Base-by-base conservation (phyloP, 2,113 vertebrate genomes). In the Morone saxatilis region DNA sequence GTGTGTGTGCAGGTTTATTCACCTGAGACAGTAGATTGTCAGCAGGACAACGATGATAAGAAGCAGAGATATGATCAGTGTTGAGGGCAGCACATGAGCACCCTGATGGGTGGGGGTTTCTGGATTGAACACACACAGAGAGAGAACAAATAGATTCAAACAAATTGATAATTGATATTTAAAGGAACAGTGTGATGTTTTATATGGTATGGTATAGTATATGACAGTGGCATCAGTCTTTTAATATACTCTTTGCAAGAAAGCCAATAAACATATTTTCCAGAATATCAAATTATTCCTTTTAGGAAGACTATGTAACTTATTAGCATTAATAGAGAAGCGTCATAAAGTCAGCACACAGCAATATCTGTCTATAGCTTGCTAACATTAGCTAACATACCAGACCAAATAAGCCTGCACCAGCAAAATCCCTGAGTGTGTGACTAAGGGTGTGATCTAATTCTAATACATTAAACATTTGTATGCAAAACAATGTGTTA, bases 11-110 rank as follows among this genome's bases (percentile, higher is more conserved):
- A n/a, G 25, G 1, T 66, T 65, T 38, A 11, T 22, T 93, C 92
- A 98, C 98, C 98, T 97, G 92, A 97, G 95, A 83, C 96, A 97
- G 93, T 97, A 99, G 81, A 95, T 96, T 6, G 96, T 96, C 69
- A 97, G 81, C 57, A 97, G 92, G 80, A 97, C 93, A 6, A 96
- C 65, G 13, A 98, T 92, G 86, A 98, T 86, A 19, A 96, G 90
- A 20, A 98, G 95, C 56, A 98, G 91, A 48, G 96, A 94, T 25
- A 97, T 96, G 74, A 98, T 91, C 84, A 98, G 92, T 41, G 97
- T 93, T 0, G 97, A 97, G 0, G 96, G 96, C 69, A 99, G 91
- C 25, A 97, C 92, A 6, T 97, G 95, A 70, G 93, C 95, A 50
- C 95, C 91, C 40, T 95, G 92, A 61, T 94, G 89, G 61, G 86